Evolutionary conservation across 2,113 vertebrate genomes (phyloP), one percentile per base, ranked within the genome.

Genomic region (Centropus bengalensis): DNA sequence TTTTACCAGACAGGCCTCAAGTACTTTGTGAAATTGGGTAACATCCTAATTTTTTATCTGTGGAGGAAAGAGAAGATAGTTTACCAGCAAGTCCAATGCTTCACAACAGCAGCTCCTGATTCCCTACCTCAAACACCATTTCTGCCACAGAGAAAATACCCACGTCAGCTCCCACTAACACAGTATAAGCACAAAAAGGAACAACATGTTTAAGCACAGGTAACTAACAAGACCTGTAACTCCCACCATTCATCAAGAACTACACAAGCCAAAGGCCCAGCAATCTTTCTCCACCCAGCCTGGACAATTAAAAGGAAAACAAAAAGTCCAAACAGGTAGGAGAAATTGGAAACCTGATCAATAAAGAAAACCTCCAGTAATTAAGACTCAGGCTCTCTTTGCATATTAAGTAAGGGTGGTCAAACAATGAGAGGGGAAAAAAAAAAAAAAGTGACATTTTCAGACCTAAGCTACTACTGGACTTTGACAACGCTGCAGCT

Each of bases 111-210:
- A 75, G 42, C 8, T 21, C 44, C 36, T 10, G 10, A 40, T 19
- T 69, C 54, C 21, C 62, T 60, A 27, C 5, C 16, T 22, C 27
- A 56, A 44, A 45, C 58, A 75, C 33, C 1, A 0, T 19, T 83
- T 80, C 55, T 73, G 36, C 47, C 52, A 52, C 33, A 76, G 44
- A 10, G 68, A 85, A 71, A 40, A 12, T 26, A 56, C 5, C 44
- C 1, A 64, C 78, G 26, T 9, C 15, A 44, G 24, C 16, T 59
- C 47, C 40, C 30, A 52, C 36, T 36, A 60, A 33, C 14, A 32
- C 8, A 1, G 1, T 7, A 49, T 0, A 0, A 78, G 27, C 49
- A 44, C n/a, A 54, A 30, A 73, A 52, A 16, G 6, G 30, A 58
- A 54, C 4, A 56, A 71, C 52, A 15, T 15, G 52, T 13, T 26